These are phyloP conservation scores for Apis mellifera DNA, from an alignment of 1,140 invertebrate genomes.

Conservation along the genomic window Amel_HAv3.1 CM009939.2:10718501-10719000, in stretches of 20 bases:
- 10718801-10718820: background rate
- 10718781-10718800: background rate
- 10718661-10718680: background rate
- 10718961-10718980: background rate
- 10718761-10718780: background rate
- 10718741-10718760: conserved; percentile 31
- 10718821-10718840: conserved; percentile 5
- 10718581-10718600: background rate
- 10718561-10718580: background rate
- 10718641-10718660: background rate
- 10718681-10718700: conserved; percentile 31
- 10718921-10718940: too few relatives aligned
- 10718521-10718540: background rate
- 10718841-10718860: conserved; percentile 66
- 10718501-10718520: too few relatives aligned
- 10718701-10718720: conserved; percentile 46
- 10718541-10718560: background rate
- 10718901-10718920: background rate
- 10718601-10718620: too few relatives aligned
- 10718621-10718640: background rate
- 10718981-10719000: background rate
- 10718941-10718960: background rate
- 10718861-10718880: conserved; percentile 56
- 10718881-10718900: conserved; percentile 28
- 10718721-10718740: conserved; percentile 42